Conservation (phyloP, 2,888 invertebrate species). For the Fragum fragum region DNA sequence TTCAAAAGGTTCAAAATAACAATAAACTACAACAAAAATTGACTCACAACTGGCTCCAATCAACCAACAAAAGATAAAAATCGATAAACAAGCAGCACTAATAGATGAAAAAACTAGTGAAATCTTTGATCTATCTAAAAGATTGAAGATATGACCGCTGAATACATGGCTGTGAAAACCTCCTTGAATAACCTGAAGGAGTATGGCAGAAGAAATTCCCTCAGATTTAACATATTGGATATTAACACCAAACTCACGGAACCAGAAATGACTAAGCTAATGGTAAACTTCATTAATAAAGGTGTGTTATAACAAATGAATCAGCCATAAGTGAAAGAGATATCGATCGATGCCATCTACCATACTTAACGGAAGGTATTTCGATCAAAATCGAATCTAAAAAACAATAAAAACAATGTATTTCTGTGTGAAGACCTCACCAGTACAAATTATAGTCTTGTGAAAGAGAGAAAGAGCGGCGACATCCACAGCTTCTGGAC, state of each 20-base stretch:
- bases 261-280: background rate
- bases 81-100: background rate
- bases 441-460: background rate
- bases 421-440: slow-evolving; percentile 10
- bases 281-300: slow-evolving; percentile 6
- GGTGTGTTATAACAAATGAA: background rate
- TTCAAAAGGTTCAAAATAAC: background rate
- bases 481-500: slow-evolving; percentile 7
- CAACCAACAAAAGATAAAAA: background rate
- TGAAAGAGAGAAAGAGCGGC: background rate
- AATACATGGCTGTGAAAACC: background rate
- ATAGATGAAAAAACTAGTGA: background rate
- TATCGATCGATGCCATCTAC: slow-evolving; percentile 9
- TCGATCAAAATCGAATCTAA: slow-evolving; percentile 5
- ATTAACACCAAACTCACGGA: background rate
- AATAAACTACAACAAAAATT: slow-evolving; percentile 8
- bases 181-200: background rate
- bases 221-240: background rate
- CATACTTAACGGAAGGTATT: slow-evolving; percentile 9
- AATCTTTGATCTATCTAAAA: background rate
- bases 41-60: background rate
- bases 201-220: slow-evolving; percentile 6
- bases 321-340: background rate
- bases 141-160: background rate
- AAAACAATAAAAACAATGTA: slow-evolving; percentile 5